Evolutionary conservation across 2,113 vertebrate genomes (phyloP), one percentile per base, ranked within the genome.

Genomic region (Notarius quadriscutis): DNA sequence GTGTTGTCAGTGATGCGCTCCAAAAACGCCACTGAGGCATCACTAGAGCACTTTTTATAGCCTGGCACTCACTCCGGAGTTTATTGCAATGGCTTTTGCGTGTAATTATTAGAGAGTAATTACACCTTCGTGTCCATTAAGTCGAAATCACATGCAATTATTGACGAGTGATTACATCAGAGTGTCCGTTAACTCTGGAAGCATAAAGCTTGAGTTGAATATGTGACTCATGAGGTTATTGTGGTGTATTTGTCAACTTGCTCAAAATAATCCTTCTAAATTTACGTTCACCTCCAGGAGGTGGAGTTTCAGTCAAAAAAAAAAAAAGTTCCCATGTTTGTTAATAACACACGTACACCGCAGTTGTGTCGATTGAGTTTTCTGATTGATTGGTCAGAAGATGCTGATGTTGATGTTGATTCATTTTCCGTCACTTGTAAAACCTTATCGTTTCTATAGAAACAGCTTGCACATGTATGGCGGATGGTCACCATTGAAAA

Each of bases 161-260:
- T 83, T 83, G 81, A 83, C 62, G 81, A 67, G 81, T 67, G 27
- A 83, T 83, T 83, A 67, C 81, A 83, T n/a, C 81, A 27, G 60
- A 51, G 81, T 83, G 41, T 67, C 81, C 41, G 53, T 83, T 83
- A 83, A 67, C 60, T 67, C 60, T 14, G 60, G 34, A 65, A 14
- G 60, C 60, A n/a, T 50, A 14, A 14, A 63, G 81, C 34, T 25
- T 0, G 25, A 30, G 7, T 81, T 65, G 50, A 63, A 67, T 17
- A 83, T 27, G 62, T 63, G 60, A 7, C 41, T 83, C 41, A 11
- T 83, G 81, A 1, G 10, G 3, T 83, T 51, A 50, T 75, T 50
- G 53, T 9, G 50, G 50, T 10, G 60, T 14, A 12, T 63, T 65
- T 51, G 60, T 65, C 22, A 9, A 4, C 63, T 82, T 57, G 55